Conservation (phyloP, 2,113 vertebrate species). For the Percopsis transmontana region DNA sequence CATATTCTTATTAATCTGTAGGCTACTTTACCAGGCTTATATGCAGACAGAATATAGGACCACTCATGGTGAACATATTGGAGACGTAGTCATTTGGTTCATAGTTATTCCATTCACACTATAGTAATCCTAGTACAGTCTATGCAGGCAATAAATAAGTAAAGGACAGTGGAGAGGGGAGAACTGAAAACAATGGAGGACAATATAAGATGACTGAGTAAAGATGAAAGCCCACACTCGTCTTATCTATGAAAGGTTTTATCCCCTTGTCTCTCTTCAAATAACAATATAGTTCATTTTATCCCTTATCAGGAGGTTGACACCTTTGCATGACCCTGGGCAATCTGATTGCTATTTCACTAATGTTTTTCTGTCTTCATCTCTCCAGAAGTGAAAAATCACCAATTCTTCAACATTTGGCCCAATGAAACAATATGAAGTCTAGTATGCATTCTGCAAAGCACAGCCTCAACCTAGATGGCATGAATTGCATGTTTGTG, state of each 20-base stretch:
- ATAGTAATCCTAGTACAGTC: conserved; percentile 45
- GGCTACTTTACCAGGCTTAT: not conserved
- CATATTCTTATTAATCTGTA: conserved; percentile 3
- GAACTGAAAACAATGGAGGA: conserved; percentile 49
- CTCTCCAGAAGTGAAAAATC: too few species aligned
- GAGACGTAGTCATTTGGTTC: conserved; percentile 30
- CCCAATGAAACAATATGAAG: conserved; percentile 51
- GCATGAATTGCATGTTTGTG: too few species aligned
- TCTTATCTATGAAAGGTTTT: conserved; percentile 53
- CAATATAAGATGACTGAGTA: conserved; percentile 41
- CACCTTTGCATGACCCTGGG: conserved; percentile 41
- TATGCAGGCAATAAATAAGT: conserved; percentile 56
- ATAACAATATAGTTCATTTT: conserved; percentile 54
- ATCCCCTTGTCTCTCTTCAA: conserved; percentile 53
- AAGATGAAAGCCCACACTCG: conserved; percentile 40
- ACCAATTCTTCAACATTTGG: too few species aligned
- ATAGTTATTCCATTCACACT: conserved; percentile 52
- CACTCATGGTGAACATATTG: conserved; percentile 15
- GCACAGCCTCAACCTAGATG: too few species aligned
- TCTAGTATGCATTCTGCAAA: too few species aligned
- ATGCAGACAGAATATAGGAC: conserved; percentile 1
- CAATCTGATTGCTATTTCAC: conserved; percentile 63
- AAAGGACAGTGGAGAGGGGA: conserved; percentile 39
- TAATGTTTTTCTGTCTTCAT: conserved; percentile 42
- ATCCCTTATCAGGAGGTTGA: conserved; percentile 52